Percentiles rank a stretch among this genome's conserved stretches.
Evolutionary conservation across 2,888 invertebrate genomes (phyloP).

Genomic region (Pammene aurita): DNA sequence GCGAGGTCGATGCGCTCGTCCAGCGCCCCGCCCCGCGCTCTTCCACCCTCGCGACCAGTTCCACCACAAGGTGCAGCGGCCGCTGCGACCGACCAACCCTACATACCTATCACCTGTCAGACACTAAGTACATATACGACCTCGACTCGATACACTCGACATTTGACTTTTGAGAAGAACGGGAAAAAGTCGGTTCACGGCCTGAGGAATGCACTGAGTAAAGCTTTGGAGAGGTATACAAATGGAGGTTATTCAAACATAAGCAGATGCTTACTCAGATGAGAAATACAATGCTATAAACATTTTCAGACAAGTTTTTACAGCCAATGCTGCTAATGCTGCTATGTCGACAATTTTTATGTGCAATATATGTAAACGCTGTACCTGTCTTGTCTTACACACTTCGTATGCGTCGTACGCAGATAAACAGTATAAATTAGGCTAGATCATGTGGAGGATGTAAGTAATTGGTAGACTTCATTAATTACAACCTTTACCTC

Average conservation of each 20-base stretch:
- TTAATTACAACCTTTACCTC: constrained; percentile 1
- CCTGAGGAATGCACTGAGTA: constrained; percentile 5
- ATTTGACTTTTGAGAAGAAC: constrained; percentile 54
- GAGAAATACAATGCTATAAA: neutral
- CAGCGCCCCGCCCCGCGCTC: constrained; percentile 52
- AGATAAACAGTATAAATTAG: neutral
- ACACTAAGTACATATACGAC: constrained; percentile 72
- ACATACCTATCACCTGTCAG: constrained; percentile 81
- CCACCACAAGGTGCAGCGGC: constrained; percentile 78
- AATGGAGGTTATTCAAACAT: neutral
- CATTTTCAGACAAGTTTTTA: neutral
- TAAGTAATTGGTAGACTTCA: neutral
- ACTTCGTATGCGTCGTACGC: too few relatives aligned
- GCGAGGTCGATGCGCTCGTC: constrained; percentile 75
- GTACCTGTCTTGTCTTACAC: neutral
- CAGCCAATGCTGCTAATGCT: neutral
- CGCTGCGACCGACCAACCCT: constrained; percentile 68
- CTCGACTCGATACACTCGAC: constrained; percentile 48
- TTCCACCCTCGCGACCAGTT: constrained; percentile 71
- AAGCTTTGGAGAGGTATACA: neutral
- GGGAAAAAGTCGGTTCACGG: constrained; percentile 42
- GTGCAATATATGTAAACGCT: neutral
- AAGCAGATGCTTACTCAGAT: neutral
- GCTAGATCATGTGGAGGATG: neutral
- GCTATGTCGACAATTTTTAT: neutral